A percentile compares a stretch with the other conserved stretches of the same genome.
Evolutionary conservation across 2,113 vertebrate species (phyloP).

Genomic region (Pheucticus melanocephalus): DNA sequence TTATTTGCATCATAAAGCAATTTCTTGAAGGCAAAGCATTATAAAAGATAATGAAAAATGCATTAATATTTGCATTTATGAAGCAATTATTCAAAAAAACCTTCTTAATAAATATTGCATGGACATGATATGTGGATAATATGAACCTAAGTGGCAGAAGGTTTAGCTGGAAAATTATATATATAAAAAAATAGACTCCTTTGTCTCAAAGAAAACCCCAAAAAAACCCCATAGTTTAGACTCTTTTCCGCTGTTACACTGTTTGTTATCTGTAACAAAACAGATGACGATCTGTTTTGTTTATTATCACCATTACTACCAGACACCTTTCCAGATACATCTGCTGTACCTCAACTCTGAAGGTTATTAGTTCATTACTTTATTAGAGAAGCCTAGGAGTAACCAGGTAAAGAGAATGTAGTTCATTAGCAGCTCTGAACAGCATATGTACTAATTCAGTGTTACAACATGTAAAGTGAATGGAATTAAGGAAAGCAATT

Average conservation of each 20-base stretch:
- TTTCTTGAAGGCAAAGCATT: neutral
- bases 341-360: conserved; percentile 45
- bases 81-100: neutral
- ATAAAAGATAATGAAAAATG: neutral
- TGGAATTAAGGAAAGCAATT: conserved; percentile 55
- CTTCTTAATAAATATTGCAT: neutral
- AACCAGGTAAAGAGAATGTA: conserved; percentile 43
- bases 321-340: conserved; percentile 51
- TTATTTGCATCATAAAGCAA: conserved; percentile 1
- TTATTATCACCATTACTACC: conserved; percentile 19
- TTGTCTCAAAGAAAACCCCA: neutral
- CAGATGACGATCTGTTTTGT: neutral
- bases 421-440: conserved; percentile 58
- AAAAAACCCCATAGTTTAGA: fast-evolving
- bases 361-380: conserved; percentile 51
- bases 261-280: neutral
- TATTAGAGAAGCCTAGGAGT: conserved; percentile 34
- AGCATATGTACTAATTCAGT: conserved; percentile 32
- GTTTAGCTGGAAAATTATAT: neutral
- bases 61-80: neutral
- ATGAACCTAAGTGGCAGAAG: neutral
- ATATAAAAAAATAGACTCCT: neutral
- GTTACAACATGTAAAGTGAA: conserved; percentile 58
- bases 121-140: neutral
- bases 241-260: neutral